These are phyloP conservation scores for Neomorphus geoffroyi DNA, from an alignment of 2,797 vertebrate genomes.

Conservation along the genomic window DNA sequence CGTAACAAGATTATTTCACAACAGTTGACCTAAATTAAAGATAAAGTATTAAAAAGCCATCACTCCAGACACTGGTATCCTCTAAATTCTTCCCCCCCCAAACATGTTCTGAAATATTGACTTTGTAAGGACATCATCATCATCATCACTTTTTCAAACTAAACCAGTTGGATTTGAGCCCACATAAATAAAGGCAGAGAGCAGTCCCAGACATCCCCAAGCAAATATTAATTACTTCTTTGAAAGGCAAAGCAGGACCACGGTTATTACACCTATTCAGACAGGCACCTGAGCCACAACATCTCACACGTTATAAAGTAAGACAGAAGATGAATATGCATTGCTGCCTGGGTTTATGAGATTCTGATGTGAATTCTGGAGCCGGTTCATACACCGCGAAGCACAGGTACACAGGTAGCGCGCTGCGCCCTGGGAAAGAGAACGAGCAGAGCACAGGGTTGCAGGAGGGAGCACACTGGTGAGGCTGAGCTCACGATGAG, in stretches of 20 bases:
- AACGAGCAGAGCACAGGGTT: not conserved
- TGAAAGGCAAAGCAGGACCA: not conserved
- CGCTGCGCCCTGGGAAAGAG: accelerated
- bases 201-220: not conserved
- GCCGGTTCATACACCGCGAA: not conserved
- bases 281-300: not conserved
- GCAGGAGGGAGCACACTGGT: accelerated
- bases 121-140: not conserved
- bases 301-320: not conserved
- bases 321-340: not conserved
- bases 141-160: not conserved
- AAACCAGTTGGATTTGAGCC: not conserved
- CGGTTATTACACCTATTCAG: not conserved
- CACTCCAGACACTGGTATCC: not conserved
- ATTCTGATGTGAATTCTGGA: not conserved
- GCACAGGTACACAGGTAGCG: not conserved
- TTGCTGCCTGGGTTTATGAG: not conserved
- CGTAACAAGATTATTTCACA: not conserved
- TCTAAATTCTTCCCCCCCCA: not conserved
- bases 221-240: conserved; percentile 10
- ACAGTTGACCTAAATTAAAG: not conserved
- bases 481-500: not conserved
- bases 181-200: not conserved
- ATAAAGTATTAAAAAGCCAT: not conserved
- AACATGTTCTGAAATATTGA: not conserved